These are phyloP conservation scores for Pterobdella sp. DNA, from an alignment of 2,888 invertebrate species.

Conservation along the genomic window DNA sequence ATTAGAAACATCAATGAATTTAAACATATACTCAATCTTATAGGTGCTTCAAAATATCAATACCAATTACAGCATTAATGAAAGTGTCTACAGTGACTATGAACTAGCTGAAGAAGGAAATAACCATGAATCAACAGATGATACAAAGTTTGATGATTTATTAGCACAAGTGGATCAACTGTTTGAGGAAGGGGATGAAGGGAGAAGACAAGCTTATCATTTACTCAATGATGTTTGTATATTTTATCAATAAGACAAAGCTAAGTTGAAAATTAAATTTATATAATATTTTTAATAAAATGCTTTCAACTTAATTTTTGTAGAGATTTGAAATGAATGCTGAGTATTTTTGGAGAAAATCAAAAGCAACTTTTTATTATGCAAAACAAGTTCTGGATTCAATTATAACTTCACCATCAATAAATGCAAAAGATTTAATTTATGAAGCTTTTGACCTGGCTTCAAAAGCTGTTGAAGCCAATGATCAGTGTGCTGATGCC, in stretches of 20 bases:
- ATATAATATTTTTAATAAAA: conserved; percentile 16
- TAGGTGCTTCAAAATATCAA: neutral
- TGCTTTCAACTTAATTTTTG: too few species aligned
- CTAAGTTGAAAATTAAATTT: neutral
- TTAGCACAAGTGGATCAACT: conserved; percentile 46
- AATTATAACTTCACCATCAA: conserved; percentile 32
- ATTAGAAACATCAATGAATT: too few species aligned
- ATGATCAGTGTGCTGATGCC: conserved; percentile 56
- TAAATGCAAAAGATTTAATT: conserved; percentile 48
- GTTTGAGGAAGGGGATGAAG: conserved; percentile 46
- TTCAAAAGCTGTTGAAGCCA: conserved; percentile 55
- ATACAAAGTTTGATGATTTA: conserved; percentile 20
- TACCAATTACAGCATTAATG: neutral
- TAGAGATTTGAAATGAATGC: conserved; percentile 43
- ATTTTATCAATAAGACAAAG: neutral
- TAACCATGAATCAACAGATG: neutral
- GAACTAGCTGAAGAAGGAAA: conserved; percentile 4
- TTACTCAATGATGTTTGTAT: conserved; percentile 38
- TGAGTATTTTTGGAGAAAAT: conserved; percentile 52
- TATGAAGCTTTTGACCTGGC: conserved; percentile 57
- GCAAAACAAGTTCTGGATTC: conserved; percentile 35
- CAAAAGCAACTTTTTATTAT: conserved; percentile 51
- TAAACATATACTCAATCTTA: neutral
- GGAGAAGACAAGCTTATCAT: conserved; percentile 47
- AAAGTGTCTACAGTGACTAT: neutral